A percentile compares a stretch with the other conserved stretches of the same genome.
phyloP scores from a whole-genome alignment of 1,140 invertebrate genomes.

The Drosophila ficusphila region DNA sequence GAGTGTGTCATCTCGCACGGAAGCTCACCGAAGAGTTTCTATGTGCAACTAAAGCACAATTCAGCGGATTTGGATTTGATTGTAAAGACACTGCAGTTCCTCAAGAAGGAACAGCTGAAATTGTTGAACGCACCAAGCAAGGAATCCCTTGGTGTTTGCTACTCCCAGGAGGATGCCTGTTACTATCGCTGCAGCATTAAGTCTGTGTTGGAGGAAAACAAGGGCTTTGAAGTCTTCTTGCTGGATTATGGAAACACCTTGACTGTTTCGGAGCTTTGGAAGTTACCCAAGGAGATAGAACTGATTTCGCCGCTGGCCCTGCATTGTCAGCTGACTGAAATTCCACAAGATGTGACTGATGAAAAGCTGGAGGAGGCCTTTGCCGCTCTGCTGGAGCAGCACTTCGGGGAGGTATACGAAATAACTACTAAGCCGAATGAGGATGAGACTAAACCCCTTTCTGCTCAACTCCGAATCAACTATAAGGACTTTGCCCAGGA shows the following conservation, averaged over 20 bases:
- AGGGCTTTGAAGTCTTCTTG: conserved; percentile 87
- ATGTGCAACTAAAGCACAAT: conserved; percentile 88
- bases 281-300: conserved; percentile 87
- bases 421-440: conserved; percentile 46
- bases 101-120: conserved; percentile 39
- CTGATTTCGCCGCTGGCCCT: conserved; percentile 86
- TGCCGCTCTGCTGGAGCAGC: conserved; percentile 57
- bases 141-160: conserved; percentile 85
- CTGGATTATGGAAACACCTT: conserved; percentile 90
- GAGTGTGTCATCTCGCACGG: conserved; percentile 86
- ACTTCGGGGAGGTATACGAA: conserved; percentile 78
- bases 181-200: conserved; percentile 89
- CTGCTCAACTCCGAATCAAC: conserved; percentile 58
- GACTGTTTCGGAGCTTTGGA: conserved; percentile 85
- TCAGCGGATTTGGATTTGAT: conserved; percentile 87
- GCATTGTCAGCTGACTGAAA: conserved; percentile 86
- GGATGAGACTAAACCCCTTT: conserved; percentile 6
- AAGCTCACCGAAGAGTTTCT: conserved; percentile 89
- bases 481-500: conserved; percentile 74
- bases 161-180: conserved; percentile 88
- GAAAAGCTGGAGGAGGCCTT: conserved; percentile 60
- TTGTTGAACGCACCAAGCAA: neutral
- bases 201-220: conserved; percentile 85
- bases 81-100: conserved; percentile 84
- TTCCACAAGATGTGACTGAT: conserved; percentile 51